Percentiles rank a stretch among this genome's conserved stretches.
phyloP scores from a whole-genome alignment of 2,888 invertebrate genomes.

The Helobdella robusta region DNA sequence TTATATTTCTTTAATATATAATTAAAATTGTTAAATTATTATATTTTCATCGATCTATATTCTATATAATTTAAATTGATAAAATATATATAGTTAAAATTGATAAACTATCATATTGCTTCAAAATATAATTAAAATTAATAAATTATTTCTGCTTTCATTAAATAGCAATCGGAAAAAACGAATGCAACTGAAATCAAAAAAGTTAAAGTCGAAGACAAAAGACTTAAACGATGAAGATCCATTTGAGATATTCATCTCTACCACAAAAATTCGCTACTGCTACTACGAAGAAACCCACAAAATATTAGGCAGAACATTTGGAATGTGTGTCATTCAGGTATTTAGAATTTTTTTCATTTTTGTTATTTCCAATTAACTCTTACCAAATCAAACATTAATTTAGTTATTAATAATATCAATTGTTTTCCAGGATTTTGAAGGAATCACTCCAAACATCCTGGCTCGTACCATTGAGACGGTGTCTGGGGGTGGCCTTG shows the following conservation, averaged over 20 bases:
- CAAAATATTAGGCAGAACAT: slow-evolving; percentile 92
- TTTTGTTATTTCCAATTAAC: background rate
- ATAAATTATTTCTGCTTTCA: background rate
- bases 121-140: too few relatives aligned
- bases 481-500: slow-evolving; percentile 86
- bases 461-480: slow-evolving; percentile 94
- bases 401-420: background rate
- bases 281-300: slow-evolving; percentile 96
- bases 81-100: too few relatives aligned
- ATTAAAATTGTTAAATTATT: too few relatives aligned
- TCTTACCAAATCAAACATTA: too few relatives aligned
- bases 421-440: slow-evolving; percentile 66
- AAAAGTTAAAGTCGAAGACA: slow-evolving; percentile 74
- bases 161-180: slow-evolving; percentile 73
- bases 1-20: too few relatives aligned
- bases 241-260: slow-evolving; percentile 87
- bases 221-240: slow-evolving; percentile 84
- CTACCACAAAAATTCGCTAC: slow-evolving; percentile 90
- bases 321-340: slow-evolving; percentile 82
- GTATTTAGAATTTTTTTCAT: slow-evolving; percentile 49
- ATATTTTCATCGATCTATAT: too few relatives aligned
- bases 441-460: slow-evolving; percentile 91
- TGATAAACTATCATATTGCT: too few relatives aligned
- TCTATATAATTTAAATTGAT: too few relatives aligned
- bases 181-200: slow-evolving; percentile 69